These are phyloP conservation scores for Ceriagrion tenellum DNA, from an alignment of 2,888 invertebrate species.

Conservation along the genomic window DNA sequence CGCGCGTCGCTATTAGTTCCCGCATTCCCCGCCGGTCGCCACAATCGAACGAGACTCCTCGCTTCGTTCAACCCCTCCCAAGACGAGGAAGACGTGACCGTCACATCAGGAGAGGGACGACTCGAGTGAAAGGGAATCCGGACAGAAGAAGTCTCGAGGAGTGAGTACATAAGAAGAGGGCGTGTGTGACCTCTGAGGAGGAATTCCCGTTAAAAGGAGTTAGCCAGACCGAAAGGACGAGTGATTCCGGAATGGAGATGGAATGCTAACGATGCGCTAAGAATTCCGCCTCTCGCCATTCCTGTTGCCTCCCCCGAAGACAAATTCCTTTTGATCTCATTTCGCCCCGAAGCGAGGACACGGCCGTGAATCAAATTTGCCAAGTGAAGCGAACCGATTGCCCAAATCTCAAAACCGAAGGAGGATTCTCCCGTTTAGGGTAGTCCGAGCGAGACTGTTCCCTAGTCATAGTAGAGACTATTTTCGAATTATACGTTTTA, in stretches of 20 bases:
- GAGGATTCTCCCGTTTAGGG: too few species aligned
- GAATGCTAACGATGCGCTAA: not conserved
- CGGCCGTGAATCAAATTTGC: not conserved
- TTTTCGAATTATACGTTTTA: too few species aligned
- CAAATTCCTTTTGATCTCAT: not conserved
- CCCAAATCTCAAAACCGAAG: not conserved
- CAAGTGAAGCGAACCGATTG: not conserved
- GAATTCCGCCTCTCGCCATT: not conserved
- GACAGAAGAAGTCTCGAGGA: too few species aligned
- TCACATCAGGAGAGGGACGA: not conserved
- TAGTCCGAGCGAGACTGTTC: too few species aligned
- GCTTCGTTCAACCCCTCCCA: not conserved
- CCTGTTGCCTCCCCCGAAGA: not conserved
- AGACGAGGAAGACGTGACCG: not conserved
- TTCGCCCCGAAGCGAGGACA: not conserved
- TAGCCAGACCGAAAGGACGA: not conserved
- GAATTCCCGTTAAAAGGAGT: not conserved
- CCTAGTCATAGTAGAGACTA: too few species aligned
- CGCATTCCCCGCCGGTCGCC: constrained; percentile 12
- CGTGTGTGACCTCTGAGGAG: not conserved
- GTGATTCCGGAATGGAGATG: not conserved
- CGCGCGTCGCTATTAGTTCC: not conserved
- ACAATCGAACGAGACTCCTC: not conserved
- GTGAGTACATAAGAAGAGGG: not conserved
- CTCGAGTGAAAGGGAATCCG: not conserved